These are phyloP conservation scores for Cephus spinipes DNA, from an alignment of 2,888 invertebrate species.

Conservation along the genomic window DNA sequence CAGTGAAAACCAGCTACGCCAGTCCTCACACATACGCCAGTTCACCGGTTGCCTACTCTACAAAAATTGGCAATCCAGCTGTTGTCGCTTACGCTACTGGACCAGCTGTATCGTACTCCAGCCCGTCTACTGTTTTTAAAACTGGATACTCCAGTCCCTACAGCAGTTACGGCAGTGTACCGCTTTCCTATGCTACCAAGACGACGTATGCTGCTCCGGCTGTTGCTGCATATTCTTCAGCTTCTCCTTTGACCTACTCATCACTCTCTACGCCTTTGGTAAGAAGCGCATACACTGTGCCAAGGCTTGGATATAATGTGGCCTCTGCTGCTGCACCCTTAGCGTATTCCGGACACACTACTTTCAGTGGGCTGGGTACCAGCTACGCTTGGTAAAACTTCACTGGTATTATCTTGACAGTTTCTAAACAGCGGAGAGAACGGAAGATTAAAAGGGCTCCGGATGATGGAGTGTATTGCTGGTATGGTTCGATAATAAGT, in stretches of 20 bases:
- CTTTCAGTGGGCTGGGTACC: slow-evolving; percentile 27
- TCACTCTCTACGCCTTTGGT: background rate
- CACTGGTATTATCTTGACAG: background rate
- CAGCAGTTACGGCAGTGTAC: background rate
- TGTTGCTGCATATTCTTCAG: background rate
- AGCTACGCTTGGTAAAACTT: slow-evolving; percentile 19
- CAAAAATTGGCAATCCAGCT: background rate
- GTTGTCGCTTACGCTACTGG: background rate
- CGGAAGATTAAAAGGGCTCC: background rate
- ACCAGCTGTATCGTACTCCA: background rate
- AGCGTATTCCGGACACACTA: slow-evolving; percentile 16
- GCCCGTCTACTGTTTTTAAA: background rate
- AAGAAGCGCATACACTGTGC: background rate
- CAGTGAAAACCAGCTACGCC: slow-evolving; percentile 7
- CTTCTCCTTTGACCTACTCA: background rate
- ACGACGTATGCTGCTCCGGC: background rate
- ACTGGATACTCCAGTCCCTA: background rate
- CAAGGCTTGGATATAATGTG: slow-evolving; percentile 16
- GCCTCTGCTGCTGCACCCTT: slow-evolving; percentile 15
- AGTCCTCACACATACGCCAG: background rate
- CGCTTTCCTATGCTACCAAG: background rate
- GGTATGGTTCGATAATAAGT: background rate
- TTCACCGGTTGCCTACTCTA: background rate
- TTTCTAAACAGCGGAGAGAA: background rate
- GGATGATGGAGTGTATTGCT: background rate